phyloP scores from a whole-genome alignment of 2,113 vertebrate genomes.

The Apodemus sylvaticus region DNA sequence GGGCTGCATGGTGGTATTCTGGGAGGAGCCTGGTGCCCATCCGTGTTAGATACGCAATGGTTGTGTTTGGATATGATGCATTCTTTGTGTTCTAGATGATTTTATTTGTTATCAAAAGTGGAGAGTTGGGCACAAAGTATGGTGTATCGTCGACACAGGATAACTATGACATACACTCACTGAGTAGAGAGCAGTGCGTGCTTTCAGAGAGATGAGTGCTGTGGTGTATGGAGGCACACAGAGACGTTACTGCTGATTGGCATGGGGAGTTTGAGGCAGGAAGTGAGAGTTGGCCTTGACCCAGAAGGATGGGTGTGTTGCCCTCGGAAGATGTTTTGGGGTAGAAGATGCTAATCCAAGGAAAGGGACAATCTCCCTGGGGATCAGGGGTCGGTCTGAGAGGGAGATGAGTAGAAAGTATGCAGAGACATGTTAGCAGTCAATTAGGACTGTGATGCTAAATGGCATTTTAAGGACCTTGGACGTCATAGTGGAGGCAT shows the following conservation, averaged over 20 bases:
- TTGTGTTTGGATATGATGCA: background rate
- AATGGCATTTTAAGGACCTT: background rate
- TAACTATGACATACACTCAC: background rate
- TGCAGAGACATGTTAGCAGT: background rate
- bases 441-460: background rate
- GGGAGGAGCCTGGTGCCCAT: no score
- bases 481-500: background rate
- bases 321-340: background rate
- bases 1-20: accelerated
- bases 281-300: background rate
- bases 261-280: background rate
- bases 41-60: accelerated
- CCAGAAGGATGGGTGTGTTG: background rate
- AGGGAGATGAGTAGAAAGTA: background rate
- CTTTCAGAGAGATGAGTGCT: background rate
- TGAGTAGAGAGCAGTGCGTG: background rate
- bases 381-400: background rate
- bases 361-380: background rate
- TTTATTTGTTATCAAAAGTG: background rate
- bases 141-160: background rate
- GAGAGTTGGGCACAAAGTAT: accelerated
- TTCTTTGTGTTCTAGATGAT: background rate
- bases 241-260: background rate
- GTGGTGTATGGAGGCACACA: no score
- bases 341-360: background rate